Percentiles rank a stretch among this genome's conserved stretches.
Evolutionary conservation across 2,797 vertebrate species (phyloP).

Genomic region (Phataginus tricuspis): DNA sequence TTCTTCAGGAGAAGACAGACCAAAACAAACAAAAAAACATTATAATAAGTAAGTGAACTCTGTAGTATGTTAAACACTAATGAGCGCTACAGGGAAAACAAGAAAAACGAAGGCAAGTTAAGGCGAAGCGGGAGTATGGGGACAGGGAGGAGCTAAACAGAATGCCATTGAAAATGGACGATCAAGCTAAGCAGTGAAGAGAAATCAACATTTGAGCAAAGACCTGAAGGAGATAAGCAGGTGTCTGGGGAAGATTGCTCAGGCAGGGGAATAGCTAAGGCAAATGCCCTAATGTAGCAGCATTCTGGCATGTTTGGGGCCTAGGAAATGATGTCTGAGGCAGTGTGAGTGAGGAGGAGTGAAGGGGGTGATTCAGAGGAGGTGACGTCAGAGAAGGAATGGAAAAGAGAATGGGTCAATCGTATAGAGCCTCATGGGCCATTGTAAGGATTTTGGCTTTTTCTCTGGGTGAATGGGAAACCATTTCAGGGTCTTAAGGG

Average conservation of each 20-base stretch:
- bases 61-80: not conserved
- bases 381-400: not conserved
- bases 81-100: not conserved
- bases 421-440: not conserved
- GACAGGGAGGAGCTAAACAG: not conserved
- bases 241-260: not conserved
- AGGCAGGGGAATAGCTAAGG: not conserved
- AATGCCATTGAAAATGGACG: not conserved
- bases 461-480: not conserved
- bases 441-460: not conserved
- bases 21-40: not conserved
- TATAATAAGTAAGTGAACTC: not conserved
- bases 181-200: not conserved
- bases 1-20: not conserved
- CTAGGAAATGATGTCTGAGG: not conserved
- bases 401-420: not conserved
- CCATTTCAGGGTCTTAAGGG: not conserved
- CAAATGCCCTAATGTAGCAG: not conserved
- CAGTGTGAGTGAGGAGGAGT: not conserved
- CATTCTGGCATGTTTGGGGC: not conserved
- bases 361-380: not conserved
- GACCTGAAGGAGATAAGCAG: not conserved
- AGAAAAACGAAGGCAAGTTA: not conserved
- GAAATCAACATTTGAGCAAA: not conserved
- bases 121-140: not conserved